Conservation (phyloP, 2,888 invertebrate genomes). For the Cephus spinipes region DNA sequence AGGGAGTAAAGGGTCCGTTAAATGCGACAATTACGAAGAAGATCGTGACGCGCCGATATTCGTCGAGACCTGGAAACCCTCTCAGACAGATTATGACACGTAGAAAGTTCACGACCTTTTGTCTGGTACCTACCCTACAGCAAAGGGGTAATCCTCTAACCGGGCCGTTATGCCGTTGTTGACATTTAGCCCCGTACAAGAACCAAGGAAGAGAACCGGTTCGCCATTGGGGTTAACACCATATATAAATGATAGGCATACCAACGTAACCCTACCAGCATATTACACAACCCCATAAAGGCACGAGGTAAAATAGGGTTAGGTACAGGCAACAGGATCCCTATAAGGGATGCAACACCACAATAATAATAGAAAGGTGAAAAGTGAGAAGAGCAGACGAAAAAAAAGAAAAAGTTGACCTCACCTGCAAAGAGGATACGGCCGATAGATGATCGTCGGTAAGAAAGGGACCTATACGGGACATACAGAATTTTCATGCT, state of each 20-base stretch:
- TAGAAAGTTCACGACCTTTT: slow-evolving; percentile 63
- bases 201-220: not conserved
- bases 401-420: slow-evolving; percentile 15
- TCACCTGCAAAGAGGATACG: slow-evolving; percentile 6
- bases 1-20: not conserved
- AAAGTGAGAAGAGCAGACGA: slow-evolving; percentile 16
- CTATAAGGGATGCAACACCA: not conserved
- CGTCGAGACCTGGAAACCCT: slow-evolving; percentile 31
- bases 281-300: not conserved
- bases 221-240: not conserved
- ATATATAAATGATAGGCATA: not conserved
- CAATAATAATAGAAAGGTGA: slow-evolving; percentile 5
- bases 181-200: slow-evolving; percentile 48
- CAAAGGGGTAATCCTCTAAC: slow-evolving; percentile 46
- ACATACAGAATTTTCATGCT: not conserved
- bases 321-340: not conserved
- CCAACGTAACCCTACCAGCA: not conserved
- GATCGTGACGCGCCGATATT: slow-evolving; percentile 11
- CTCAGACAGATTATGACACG: slow-evolving; percentile 60
- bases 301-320: not conserved
- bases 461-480: not conserved
- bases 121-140: slow-evolving; percentile 49
- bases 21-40: slow-evolving; percentile 1
- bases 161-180: slow-evolving; percentile 55
- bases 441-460: not conserved